Percentiles rank a stretch among this genome's conserved stretches.
Evolutionary conservation across 2,113 vertebrate species (phyloP).

Genomic region (Brachyhypopomus occidentalis): DNA sequence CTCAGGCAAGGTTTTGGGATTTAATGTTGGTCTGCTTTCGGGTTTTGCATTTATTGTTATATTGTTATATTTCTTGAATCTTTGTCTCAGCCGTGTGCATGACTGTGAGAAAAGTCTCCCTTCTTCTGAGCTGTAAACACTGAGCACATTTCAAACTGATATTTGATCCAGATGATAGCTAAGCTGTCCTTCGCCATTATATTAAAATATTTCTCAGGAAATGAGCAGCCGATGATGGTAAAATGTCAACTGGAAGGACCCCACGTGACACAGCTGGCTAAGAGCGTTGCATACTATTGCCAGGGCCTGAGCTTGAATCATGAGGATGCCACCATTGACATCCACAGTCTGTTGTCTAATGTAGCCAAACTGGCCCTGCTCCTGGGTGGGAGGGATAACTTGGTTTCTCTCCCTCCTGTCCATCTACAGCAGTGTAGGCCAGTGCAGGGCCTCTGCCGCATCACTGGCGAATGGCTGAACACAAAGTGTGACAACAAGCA

Average conservation of each 20-base stretch:
- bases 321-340: too few species aligned
- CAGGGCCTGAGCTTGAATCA: too few species aligned
- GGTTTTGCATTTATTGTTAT: background rate
- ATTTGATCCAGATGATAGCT: background rate
- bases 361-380: too few species aligned
- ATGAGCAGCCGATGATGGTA: background rate
- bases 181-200: conserved; percentile 9
- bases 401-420: too few species aligned
- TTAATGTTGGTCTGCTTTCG: background rate
- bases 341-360: too few species aligned
- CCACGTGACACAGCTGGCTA: background rate
- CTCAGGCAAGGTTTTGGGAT: too few species aligned
- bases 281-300: too few species aligned
- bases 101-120: background rate
- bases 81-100: background rate
- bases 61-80: background rate
- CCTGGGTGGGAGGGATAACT: too few species aligned
- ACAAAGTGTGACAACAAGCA: too few species aligned
- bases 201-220: background rate
- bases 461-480: too few species aligned
- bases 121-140: background rate
- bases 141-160: background rate
- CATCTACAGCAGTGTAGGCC: too few species aligned
- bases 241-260: background rate
- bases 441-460: too few species aligned